Base-by-base conservation (phyloP, 2,888 invertebrate genomes). In the Chironomus riparius region DNA sequence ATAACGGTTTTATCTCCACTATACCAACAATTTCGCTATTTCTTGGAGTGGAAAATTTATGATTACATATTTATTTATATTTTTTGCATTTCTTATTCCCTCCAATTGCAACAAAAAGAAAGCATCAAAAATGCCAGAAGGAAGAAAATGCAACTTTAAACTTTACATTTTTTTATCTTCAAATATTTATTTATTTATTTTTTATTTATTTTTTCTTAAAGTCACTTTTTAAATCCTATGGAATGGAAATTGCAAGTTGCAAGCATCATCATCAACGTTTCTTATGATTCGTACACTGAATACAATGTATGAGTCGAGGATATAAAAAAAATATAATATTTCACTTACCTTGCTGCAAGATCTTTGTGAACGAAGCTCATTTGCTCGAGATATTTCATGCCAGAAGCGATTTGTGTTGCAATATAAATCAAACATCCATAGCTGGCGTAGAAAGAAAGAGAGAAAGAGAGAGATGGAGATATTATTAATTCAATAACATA, bases 331-430 rank as follows among this genome's bases (percentile, higher is more conserved):
- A 38, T 77, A 38, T 70, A 77, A 77, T 77, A 77, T 77, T 77
- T 62, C 73, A 77, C 83, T 87, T 86, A 91, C 91, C 91, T 89
- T 80, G 94, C 89, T 79, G 94, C 93, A 80, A 95, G 86, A 86
- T 95, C 94, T 81, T 92, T 89, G 86, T 95, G 94, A 79, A 95
- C 91, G 84, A 92, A 93, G 84, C 91, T 90, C 83, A 91, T 87
- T 79, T 91, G 90, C 85, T 95, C 94, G 83, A 95, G 87, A 85
- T 94, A 93, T 84, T 94, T 93, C 93, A 95, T 94, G 79, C 94
- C 95, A 77, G 93, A 92, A 79, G 94, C 92, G 83, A 95, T 91
- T 87, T 95, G 93, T 78, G 91, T 90, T 78, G 93, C 92, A 89
- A 94, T 92, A 86, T 91, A 92, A 81, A 94, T 89, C 83, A 94